phyloP scores from a whole-genome alignment of 2,797 vertebrate species.

The Hippopotamyrus pictus region DNA sequence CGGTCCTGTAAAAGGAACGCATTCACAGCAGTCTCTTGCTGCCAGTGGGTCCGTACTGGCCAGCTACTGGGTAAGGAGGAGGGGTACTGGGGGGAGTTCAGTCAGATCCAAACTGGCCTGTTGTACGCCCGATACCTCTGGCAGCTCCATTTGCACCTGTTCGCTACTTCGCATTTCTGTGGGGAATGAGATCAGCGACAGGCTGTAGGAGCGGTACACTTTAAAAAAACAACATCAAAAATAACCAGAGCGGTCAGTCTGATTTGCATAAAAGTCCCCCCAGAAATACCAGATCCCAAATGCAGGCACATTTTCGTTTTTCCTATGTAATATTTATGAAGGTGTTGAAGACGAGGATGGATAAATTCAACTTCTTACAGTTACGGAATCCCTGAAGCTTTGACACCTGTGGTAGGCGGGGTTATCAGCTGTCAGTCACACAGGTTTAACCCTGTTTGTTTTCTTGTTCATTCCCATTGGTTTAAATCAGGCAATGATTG shows the following conservation, averaged over 20 bases:
- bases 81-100: background rate
- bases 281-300: background rate
- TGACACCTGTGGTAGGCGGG: background rate
- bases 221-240: background rate
- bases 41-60: conserved; percentile 19
- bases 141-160: conserved; percentile 24
- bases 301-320: background rate
- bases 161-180: background rate
- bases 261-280: background rate
- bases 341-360: background rate
- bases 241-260: background rate
- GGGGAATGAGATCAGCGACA: background rate
- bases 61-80: conserved; percentile 7
- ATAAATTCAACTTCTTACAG: background rate
- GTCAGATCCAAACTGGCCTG: conserved; percentile 4
- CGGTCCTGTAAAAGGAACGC: background rate
- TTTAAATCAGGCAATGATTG: background rate
- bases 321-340: background rate
- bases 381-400: background rate
- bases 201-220: background rate
- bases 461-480: background rate
- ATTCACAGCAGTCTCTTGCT: conserved; percentile 2
- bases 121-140: conserved; percentile 12
- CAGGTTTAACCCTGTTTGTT: background rate
- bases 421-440: background rate